These are phyloP conservation scores for Erannis defoliaria DNA, from an alignment of 2,888 invertebrate genomes.

Conservation along the genomic window DNA sequence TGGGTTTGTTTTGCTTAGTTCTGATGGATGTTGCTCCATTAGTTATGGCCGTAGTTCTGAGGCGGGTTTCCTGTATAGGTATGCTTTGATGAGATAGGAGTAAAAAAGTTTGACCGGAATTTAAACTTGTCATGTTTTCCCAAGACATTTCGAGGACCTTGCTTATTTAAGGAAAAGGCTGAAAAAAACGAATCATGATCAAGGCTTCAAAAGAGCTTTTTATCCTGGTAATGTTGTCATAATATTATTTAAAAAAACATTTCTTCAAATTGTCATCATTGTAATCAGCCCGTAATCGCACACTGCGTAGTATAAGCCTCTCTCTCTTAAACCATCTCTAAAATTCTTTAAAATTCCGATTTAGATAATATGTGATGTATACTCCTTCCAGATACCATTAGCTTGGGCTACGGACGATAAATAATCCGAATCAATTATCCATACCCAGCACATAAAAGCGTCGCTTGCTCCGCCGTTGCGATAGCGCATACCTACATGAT, in stretches of 20 bases:
- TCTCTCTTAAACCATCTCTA: not conserved
- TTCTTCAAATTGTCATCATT: too few relatives aligned
- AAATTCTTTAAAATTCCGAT: not conserved
- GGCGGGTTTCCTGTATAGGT: too few relatives aligned
- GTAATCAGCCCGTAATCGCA: not conserved
- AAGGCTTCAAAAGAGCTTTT: too few relatives aligned
- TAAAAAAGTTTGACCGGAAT: too few relatives aligned
- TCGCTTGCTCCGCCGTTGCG: slow-evolving; percentile 22
- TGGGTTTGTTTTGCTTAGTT: slow-evolving; percentile 27
- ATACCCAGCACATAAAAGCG: slow-evolving; percentile 29
- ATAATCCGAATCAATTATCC: slow-evolving; percentile 36
- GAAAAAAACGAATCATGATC: too few relatives aligned
- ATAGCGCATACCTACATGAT: slow-evolving; percentile 25
- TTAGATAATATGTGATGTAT: not conserved
- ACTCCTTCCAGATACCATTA: slow-evolving; percentile 15
- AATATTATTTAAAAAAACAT: too few relatives aligned
- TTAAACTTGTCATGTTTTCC: too few relatives aligned
- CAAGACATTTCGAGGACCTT: too few relatives aligned
- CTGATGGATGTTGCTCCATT: slow-evolving; percentile 27
- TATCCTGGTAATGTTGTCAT: too few relatives aligned
- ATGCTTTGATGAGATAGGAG: too few relatives aligned
- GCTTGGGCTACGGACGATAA: slow-evolving; percentile 24
- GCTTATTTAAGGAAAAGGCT: too few relatives aligned
- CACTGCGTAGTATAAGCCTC: not conserved
- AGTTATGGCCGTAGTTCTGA: slow-evolving; percentile 9